Percentiles rank a stretch among this genome's conserved stretches.
These are phyloP conservation scores for Megalopta genalis DNA, from an alignment of 1,140 invertebrate species.

Conservation along the genomic window DNA sequence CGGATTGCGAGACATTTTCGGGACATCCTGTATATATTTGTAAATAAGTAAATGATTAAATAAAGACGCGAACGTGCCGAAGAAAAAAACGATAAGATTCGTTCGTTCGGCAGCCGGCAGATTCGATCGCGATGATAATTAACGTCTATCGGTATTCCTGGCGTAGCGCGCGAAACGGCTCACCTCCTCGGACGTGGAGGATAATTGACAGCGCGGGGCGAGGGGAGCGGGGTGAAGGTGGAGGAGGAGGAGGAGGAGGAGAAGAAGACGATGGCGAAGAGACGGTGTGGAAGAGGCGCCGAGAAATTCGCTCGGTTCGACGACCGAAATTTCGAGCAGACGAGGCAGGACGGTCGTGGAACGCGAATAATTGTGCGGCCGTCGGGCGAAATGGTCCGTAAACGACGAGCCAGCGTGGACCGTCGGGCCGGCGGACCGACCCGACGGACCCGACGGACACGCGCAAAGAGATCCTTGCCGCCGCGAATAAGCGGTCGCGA, in stretches of 20 bases:
- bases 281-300: not conserved
- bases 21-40: no score
- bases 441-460: not conserved
- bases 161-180: slow-evolving; percentile 15
- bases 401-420: not conserved
- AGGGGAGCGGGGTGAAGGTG: not conserved
- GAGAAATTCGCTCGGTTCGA: slow-evolving; percentile 34
- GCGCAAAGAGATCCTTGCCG: not conserved
- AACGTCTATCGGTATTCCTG: slow-evolving; percentile 51
- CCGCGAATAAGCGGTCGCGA: slow-evolving; percentile 43
- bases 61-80: no score
- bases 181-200: slow-evolving; percentile 18
- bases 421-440: no score
- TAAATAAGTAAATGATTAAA: no score
- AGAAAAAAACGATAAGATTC: no score
- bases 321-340: slow-evolving; percentile 50
- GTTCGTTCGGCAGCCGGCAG: no score
- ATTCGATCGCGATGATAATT: slow-evolving; percentile 47
- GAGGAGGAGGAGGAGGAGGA: not conserved
- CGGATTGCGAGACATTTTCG: no score
- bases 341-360: slow-evolving; percentile 5
- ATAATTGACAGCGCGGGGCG: slow-evolving; percentile 49
- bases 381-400: slow-evolving; percentile 36
- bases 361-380: slow-evolving; percentile 24
- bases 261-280: no score